Base-by-base conservation (phyloP, 1,140 invertebrate species). In the Bombus pascuorum region DNA sequence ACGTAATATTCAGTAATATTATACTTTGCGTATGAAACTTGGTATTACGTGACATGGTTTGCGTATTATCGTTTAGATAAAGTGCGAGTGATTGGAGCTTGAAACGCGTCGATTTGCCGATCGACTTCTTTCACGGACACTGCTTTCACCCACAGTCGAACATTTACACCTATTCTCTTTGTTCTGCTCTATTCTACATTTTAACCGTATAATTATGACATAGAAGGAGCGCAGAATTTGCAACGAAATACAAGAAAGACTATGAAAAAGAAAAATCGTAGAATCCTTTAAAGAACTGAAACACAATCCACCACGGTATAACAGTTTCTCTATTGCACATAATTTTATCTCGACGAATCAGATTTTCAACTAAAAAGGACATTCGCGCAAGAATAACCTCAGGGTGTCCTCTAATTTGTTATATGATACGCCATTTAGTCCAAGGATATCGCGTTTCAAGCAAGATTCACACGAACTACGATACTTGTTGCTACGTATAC, bases 131-230 rank as follows among this genome's bases (percentile, higher is more conserved):
- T n/a, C 25, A 62, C 28, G 1, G 28, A 62, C 10, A 62, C 2
- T 62, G 28, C 28, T n/a, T 62, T 62, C 28, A 6, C 6, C 28
- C 59, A 62, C 59, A n/a, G 59, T 62, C 28, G 3, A 62, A 28
- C 59, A 3, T n/a, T 47, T n/a, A 13, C 28, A 62, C 10, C 28
- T 62, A 62, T 62, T n/a, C 28, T 62, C 59, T 62, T 62, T n/a
- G 59, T 62, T 12, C 28, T 5, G n/a, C 10, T 53, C 10, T n/a
- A 13, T 28, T n/a, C 12, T 13, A n/a, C 12, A 62, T 62, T 62
- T 62, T 62, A 62, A 32, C n/a, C 65, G n/a, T 66, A 32, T 66
- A 66, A 66, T 66, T 66, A 66, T 66, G n/a, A 66, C 65, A 66
- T 47, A 15, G n/a, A 18, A 66, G n/a, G 13, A 66, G 32, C 15